A percentile compares a stretch with the other conserved stretches of the same genome.
These are phyloP conservation scores for Euthynnus affinis DNA, from an alignment of 2,797 vertebrate genomes.

Conservation along the genomic window DNA sequence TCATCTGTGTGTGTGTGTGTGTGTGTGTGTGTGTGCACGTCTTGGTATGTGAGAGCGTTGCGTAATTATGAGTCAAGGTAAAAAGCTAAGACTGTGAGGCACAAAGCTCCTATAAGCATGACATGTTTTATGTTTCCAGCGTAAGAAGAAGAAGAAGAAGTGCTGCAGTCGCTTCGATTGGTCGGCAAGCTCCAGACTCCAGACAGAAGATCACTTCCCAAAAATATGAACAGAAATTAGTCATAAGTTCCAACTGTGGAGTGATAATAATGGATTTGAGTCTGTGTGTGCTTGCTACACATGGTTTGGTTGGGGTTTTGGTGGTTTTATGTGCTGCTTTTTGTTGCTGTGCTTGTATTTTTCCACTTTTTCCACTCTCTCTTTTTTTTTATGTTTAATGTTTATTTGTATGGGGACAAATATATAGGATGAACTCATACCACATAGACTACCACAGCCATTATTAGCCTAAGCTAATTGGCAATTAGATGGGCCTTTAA, in stretches of 20 bases:
- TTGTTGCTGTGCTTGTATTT: too few relatives aligned
- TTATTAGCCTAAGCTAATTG: too few relatives aligned
- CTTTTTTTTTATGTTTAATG: too few relatives aligned
- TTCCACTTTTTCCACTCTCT: too few relatives aligned
- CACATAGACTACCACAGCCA: too few relatives aligned
- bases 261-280: neutral
- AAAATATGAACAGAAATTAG: neutral
- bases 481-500: too few relatives aligned
- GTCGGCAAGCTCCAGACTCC: neutral
- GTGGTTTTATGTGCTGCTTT: neutral
- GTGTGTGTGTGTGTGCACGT: constrained; percentile 20
- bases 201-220: neutral
- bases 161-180: neutral
- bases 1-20: constrained; percentile 13
- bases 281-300: neutral
- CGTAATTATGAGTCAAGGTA: constrained; percentile 42
- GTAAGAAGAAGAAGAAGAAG: neutral
- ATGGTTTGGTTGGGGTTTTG: neutral
- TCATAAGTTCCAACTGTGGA: neutral
- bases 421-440: too few relatives aligned
- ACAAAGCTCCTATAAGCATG: neutral
- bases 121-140: neutral
- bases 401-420: too few relatives aligned
- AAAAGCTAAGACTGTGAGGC: neutral
- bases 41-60: constrained; percentile 12